Base-by-base conservation (phyloP, 64 coral and sea anemone species). In the Montipora cactus region DNA sequence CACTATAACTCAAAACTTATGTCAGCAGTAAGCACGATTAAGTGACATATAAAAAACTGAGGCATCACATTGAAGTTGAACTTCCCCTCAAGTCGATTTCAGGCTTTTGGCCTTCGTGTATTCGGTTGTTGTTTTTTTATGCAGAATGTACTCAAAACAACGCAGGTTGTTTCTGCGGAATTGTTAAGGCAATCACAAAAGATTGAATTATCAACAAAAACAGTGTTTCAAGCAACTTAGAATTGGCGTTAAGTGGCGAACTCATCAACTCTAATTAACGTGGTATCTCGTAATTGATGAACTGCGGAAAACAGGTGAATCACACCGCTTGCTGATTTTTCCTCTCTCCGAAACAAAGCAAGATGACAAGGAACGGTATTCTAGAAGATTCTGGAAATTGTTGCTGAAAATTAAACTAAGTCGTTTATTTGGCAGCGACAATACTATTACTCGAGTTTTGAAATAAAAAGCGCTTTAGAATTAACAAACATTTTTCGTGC, bases 121-220 rank as follows among this genome's bases (percentile, higher is more conserved):
- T 3, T 10, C 19, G 58, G 66, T 67, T 84, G 66, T 28, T 86
- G 66, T 86, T 86, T 86, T 70, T 58, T 16, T 70, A 71, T 86
- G 82, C 64, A 86, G 5, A 71, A 7, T 8, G 45, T 12, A 14
- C n/a, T 72, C 82, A 86, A 86, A 86, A 86, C 82, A 86, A 71
- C 62, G 47, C 82, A 86, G 82, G 82, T 86, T 84, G 81, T 84
- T 84, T 84, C 59, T 68, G 67, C 81, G 47, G 81, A 71, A 86
- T 86, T 86, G 66, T 86, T 86, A 86, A 86, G 12, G 61, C 82
- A 86, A 86, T 86, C 82, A 86, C 82, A 86, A 86, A 86, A 59
- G 66, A 72, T 86, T 86, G 49, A 71, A 86, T 71, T 86, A 86
- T 52, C 4, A 86, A 86, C 82, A 86, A 70, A 19, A 84, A 49